Percentiles rank a stretch among this genome's conserved stretches.
phyloP scores from a whole-genome alignment of 1,140 invertebrate species.

The Drosophila willistoni region DNA sequence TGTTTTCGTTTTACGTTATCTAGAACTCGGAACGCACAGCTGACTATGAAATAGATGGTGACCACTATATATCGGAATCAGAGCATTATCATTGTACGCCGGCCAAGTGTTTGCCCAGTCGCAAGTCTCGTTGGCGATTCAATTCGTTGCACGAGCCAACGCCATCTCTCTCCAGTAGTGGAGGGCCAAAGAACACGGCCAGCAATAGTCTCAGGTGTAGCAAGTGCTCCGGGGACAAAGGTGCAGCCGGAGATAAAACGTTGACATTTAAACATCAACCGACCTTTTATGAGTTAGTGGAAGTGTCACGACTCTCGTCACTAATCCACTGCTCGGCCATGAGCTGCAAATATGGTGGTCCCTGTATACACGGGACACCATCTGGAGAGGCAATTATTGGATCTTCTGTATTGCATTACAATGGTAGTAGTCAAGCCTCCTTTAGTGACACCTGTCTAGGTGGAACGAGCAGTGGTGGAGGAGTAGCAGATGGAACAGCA shows the following conservation, averaged over 20 bases:
- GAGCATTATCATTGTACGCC: slow-evolving; percentile 77
- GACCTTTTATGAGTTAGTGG: slow-evolving; percentile 77
- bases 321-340: slow-evolving; percentile 70
- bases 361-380: slow-evolving; percentile 54
- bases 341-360: slow-evolving; percentile 66
- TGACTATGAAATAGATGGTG: slow-evolving; percentile 71
- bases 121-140: slow-evolving; percentile 66
- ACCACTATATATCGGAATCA: slow-evolving; percentile 77
- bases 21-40: slow-evolving; percentile 76
- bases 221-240: slow-evolving; percentile 53
- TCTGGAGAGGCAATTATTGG: slow-evolving; percentile 31
- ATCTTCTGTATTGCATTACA: slow-evolving; percentile 54
- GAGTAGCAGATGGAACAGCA: neutral
- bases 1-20: neutral
- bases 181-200: neutral
- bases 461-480: slow-evolving; percentile 1
- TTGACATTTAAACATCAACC: slow-evolving; percentile 69
- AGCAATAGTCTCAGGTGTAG: slow-evolving; percentile 52
- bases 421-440: slow-evolving; percentile 59
- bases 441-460: slow-evolving; percentile 66
- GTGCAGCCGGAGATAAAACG: slow-evolving; percentile 43
- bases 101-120: slow-evolving; percentile 70
- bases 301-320: slow-evolving; percentile 74
- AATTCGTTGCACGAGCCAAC: slow-evolving; percentile 44
- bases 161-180: slow-evolving; percentile 11